Evolutionary conservation across 1,140 invertebrate genomes (phyloP), one percentile per base, ranked within the genome.

Genomic region (Artemia franciscana): DNA sequence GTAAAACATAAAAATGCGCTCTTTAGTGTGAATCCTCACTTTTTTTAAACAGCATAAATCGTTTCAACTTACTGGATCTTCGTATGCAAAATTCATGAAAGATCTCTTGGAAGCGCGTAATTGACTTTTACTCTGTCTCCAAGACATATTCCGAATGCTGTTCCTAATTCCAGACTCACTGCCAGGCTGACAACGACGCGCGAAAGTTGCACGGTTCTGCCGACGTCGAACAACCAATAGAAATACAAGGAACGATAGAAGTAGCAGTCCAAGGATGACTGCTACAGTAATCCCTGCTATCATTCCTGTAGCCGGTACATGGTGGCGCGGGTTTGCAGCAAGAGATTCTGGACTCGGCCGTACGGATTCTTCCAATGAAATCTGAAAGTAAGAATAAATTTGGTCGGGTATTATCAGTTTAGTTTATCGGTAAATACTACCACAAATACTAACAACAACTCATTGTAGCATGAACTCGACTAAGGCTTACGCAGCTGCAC

Each of bases 51-150:
- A n/a, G n/a, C n/a, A n/a, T n/a, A n/a, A n/a, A n/a, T n/a, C n/a
- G n/a, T n/a, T n/a, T n/a, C n/a, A 27, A 74, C 76, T 77, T 73
- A 88, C 85, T 67, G 86, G 84, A 75, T 91, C 88, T 62, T 90
- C 88, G 72, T 91, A 92, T n/a, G 84, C 87, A 18, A 85, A 85
- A 75, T 92, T 92, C 27, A 88, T 85, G 69, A 90, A 92, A 57
- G 87, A 89, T 26, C 86, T 75, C 69, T 89, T 90, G n/a, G 87
- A 90, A n/a, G 80, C 70, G 18, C 73, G 63, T 23, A 67, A 60
- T 21, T 67, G 67, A 60, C 65, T 77, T 60, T 77, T 77, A 26
- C 77, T 77, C 57, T 80, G 79, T 70, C 86, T 84, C 62, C 85
- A 64, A 27, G 76, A 57, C 5, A 63, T 25, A 2, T 67, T 65